Conservation (phyloP, 2,888 invertebrate species). For the Gryllus longicercus region DNA sequence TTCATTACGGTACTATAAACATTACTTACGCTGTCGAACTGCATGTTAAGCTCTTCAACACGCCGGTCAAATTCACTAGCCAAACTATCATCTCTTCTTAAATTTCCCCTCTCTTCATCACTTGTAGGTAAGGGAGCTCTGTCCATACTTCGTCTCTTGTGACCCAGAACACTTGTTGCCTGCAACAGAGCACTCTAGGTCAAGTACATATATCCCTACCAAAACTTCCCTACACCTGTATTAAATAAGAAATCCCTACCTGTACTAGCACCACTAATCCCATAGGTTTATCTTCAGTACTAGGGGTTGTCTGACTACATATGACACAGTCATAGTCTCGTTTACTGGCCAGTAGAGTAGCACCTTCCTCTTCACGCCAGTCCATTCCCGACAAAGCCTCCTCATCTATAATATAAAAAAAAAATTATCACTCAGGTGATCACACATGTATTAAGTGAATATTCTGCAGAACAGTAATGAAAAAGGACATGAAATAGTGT, state of each 20-base stretch:
- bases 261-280: conserved; percentile 85
- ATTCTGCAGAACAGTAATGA: too few relatives aligned
- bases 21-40: conserved; percentile 66
- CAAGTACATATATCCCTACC: not conserved
- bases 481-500: too few relatives aligned
- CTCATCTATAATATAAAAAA: conserved; percentile 46
- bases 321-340: conserved; percentile 92
- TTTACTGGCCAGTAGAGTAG: conserved; percentile 55
- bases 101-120: conserved; percentile 58
- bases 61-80: conserved; percentile 73
- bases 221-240: not conserved
- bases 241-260: conserved; percentile 47
- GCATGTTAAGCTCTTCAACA: conserved; percentile 69
- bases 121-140: conserved; percentile 60
- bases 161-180: conserved; percentile 85
- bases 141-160: conserved; percentile 60
- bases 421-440: not conserved
- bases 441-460: too few relatives aligned
- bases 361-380: conserved; percentile 50
- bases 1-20: not conserved
- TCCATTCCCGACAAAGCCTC: conserved; percentile 56
- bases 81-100: conserved; percentile 46
- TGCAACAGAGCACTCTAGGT: conserved; percentile 42
- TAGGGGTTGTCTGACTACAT: conserved; percentile 85
- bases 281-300: conserved; percentile 77